Evolutionary conservation across 2,797 vertebrate species (phyloP), one percentile per base, ranked within the genome.

Genomic region (Moxostoma hubbsi): DNA sequence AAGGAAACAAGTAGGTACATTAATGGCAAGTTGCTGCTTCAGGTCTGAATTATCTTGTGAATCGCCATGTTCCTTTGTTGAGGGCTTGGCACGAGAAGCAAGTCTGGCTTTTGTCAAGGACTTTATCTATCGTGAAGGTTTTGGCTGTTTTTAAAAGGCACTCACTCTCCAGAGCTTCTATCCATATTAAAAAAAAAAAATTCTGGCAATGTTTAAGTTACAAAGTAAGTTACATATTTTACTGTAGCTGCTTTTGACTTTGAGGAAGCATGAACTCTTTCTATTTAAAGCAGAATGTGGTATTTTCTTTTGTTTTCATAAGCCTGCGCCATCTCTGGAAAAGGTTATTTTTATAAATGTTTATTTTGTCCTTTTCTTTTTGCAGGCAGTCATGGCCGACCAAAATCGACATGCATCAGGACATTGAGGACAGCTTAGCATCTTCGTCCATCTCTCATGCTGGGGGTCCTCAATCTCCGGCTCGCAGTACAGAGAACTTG

Each of bases 311-410:
- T 62, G 5, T 10, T 36, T 36, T 62, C 36, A 4, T 16, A 18
- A 5, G 8, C 57, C 15, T 59, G 9, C 57, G 9, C 8, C 4
- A 36, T 57, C 15, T 51, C n/a, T 51, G 4, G 36, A 36, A 36
- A 36, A 36, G 36, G 36, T 36, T 36, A 36, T 36, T 36, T 36
- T 61, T 68, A 9, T 15, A n/a, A n/a, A n/a, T n/a, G n/a, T n/a
- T n/a, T n/a, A n/a, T n/a, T n/a, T n/a, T 36, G 65, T 68, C 15
- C 9, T 16, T 70, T 47, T 72, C 11, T 70, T 53, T 85, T 82
- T 81, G 12, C 83, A 99, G 98, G 92, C 98, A 99, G 65, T 99
- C 98, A 0, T 99, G 98, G 98, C 98, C 97, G 0, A 98, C 96
- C 50, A 96, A 96, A 85, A 93, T 96, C 0, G 97, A 98, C 62